Conservation (phyloP, 2,888 invertebrate species). For the Morpho achilles region DNA sequence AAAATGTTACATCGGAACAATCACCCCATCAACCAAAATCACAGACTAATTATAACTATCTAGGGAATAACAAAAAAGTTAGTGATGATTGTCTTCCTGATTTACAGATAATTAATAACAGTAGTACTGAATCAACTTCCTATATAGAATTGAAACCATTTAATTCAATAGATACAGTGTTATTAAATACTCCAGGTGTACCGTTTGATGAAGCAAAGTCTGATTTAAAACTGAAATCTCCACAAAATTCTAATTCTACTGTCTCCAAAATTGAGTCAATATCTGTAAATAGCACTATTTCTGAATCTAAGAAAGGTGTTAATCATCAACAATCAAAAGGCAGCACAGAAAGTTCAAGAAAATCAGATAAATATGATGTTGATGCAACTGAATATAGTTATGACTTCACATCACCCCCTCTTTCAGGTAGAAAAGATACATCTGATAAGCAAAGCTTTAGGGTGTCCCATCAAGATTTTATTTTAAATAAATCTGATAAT, state of each 20-base stretch:
- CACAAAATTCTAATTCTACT: slow-evolving; percentile 23
- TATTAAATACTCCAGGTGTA: slow-evolving; percentile 53
- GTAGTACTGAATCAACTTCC: slow-evolving; percentile 67
- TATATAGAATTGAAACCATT: slow-evolving; percentile 64
- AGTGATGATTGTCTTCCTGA: slow-evolving; percentile 34
- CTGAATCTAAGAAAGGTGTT: slow-evolving; percentile 39
- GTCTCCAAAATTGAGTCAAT: slow-evolving; percentile 34
- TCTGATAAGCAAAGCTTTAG: slow-evolving; percentile 26
- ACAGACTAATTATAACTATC: slow-evolving; percentile 24
- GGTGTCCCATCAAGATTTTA: slow-evolving; percentile 9
- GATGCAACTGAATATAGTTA: slow-evolving; percentile 60
- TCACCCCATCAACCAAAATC: slow-evolving; percentile 11
- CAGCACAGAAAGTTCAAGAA: slow-evolving; percentile 35
- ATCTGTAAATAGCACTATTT: slow-evolving; percentile 41
- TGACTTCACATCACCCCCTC: slow-evolving; percentile 55
- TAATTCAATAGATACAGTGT: slow-evolving; percentile 48
- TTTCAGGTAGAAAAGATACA: slow-evolving; percentile 38
- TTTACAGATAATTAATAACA: slow-evolving; percentile 44
- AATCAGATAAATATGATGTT: slow-evolving; percentile 45
- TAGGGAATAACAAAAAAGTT: slow-evolving; percentile 22
- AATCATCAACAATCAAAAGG: slow-evolving; percentile 33
- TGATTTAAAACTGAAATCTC: slow-evolving; percentile 22
- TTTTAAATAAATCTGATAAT: slow-evolving; percentile 34
- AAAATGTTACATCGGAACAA: slow-evolving; percentile 28
- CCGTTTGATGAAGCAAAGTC: slow-evolving; percentile 38